Evolutionary conservation across 2,113 vertebrate genomes (phyloP).

Genomic region (Lontra canadensis): DNA sequence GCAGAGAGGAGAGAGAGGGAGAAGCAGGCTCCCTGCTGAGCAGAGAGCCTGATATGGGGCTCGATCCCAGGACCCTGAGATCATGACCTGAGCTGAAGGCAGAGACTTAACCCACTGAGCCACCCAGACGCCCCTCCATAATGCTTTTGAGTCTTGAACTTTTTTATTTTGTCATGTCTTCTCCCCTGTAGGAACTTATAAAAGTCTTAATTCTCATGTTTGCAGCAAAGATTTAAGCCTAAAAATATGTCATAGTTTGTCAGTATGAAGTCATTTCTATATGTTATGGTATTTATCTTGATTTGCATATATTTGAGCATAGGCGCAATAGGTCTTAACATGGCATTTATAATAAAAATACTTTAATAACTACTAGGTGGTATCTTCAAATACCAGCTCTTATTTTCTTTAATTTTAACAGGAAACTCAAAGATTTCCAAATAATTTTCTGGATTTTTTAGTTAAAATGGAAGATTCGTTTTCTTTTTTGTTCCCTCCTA

Average conservation of each 20-base stretch:
- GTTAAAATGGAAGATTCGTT: conserved; percentile 18
- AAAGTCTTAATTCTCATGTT: neutral
- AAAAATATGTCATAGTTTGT: conserved; percentile 42
- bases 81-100: too few species aligned
- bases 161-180: conserved; percentile 46
- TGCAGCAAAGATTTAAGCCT: conserved; percentile 38
- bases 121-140: neutral
- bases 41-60: too few species aligned
- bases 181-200: neutral
- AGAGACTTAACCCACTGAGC: too few species aligned
- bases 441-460: conserved; percentile 31
- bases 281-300: conserved; percentile 3
- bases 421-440: conserved; percentile 14
- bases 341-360: conserved; percentile 27
- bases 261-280: neutral
- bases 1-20: too few species aligned
- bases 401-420: neutral
- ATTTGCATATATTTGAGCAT: conserved; percentile 22
- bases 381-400: neutral
- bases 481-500: conserved; percentile 22
- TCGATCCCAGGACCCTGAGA: too few species aligned
- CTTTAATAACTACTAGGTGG: neutral
- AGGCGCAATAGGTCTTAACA: neutral
- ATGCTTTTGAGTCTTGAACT: conserved; percentile 12
- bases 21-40: too few species aligned